phyloP scores from a whole-genome alignment of 2,888 invertebrate species.

The Papilio demoleus region DNA sequence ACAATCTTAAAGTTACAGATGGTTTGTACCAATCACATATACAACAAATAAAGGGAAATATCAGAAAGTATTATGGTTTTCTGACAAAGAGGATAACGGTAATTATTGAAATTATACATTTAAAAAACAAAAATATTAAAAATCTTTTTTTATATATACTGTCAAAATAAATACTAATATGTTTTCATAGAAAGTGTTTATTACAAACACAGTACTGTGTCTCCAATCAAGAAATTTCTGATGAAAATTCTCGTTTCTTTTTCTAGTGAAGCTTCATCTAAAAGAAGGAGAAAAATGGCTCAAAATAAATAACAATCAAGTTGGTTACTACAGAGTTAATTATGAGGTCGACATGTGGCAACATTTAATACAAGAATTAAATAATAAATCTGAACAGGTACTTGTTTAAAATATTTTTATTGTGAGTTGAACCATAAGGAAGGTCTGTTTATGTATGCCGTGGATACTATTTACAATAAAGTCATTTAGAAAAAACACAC shows the following conservation, averaged over 20 bases:
- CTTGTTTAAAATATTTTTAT: background rate
- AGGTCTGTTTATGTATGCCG: too few relatives aligned
- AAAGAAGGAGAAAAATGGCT: constrained; percentile 83
- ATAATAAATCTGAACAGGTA: constrained; percentile 60
- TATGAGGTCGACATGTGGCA: constrained; percentile 89
- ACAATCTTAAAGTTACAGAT: constrained; percentile 86
- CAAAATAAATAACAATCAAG: constrained; percentile 93
- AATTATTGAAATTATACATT: constrained; percentile 44
- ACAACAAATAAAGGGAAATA: constrained; percentile 80
- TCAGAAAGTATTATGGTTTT: constrained; percentile 69
- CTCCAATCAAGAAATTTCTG: too few relatives aligned
- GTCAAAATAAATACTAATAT: too few relatives aligned
- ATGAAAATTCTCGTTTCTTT: too few relatives aligned
- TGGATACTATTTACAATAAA: too few relatives aligned
- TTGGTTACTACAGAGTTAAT: constrained; percentile 95
- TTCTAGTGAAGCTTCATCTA: constrained; percentile 82
- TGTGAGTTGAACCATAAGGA: background rate
- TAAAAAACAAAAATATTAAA: too few relatives aligned
- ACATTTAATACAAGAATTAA: constrained; percentile 60
- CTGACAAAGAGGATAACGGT: constrained; percentile 65
- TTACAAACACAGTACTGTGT: too few relatives aligned
- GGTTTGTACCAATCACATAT: constrained; percentile 94
- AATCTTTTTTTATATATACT: too few relatives aligned
- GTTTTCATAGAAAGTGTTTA: too few relatives aligned
- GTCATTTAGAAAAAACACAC: too few relatives aligned